Evolutionary conservation across 2,888 invertebrate species (phyloP).

Genomic region (Oligia latruncula): DNA sequence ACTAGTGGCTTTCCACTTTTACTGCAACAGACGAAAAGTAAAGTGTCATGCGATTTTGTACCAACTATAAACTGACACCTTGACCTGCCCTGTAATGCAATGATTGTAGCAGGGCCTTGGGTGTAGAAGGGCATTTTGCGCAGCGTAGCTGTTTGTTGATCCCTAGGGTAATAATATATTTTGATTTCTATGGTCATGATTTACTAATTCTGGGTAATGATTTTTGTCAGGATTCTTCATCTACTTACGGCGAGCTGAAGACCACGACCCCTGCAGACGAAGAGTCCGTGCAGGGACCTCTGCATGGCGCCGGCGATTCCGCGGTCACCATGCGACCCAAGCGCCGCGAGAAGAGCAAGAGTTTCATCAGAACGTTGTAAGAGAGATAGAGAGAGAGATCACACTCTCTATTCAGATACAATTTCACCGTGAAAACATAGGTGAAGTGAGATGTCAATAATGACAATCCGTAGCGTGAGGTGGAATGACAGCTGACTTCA

Average conservation of each 20-base stretch:
- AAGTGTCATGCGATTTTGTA: background rate
- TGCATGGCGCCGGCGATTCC: conserved; percentile 83
- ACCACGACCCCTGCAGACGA: conserved; percentile 74
- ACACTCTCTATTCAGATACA: background rate
- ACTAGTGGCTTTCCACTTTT: too few relatives aligned
- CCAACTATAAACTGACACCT: background rate
- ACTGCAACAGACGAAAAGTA: background rate
- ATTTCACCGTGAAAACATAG: background rate
- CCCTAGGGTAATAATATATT: background rate
- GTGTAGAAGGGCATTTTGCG: background rate
- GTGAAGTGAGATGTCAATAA: background rate
- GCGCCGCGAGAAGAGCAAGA: conserved; percentile 73
- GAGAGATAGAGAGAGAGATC: background rate
- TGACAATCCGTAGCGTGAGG: background rate
- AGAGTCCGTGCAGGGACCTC: conserved; percentile 59
- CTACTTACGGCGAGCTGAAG: conserved; percentile 46
- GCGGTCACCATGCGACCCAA: conserved; percentile 60
- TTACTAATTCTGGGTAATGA: background rate
- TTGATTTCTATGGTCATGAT: background rate
- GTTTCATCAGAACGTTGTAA: conserved; percentile 71
- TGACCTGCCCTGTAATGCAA: background rate
- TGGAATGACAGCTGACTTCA: background rate
- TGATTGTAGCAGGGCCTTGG: background rate
- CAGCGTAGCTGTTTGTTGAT: background rate
- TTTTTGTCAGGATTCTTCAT: conserved; percentile 34